Conservation (phyloP, 2,797 vertebrate genomes). For the Neosilurus hyrtlii region DNA sequence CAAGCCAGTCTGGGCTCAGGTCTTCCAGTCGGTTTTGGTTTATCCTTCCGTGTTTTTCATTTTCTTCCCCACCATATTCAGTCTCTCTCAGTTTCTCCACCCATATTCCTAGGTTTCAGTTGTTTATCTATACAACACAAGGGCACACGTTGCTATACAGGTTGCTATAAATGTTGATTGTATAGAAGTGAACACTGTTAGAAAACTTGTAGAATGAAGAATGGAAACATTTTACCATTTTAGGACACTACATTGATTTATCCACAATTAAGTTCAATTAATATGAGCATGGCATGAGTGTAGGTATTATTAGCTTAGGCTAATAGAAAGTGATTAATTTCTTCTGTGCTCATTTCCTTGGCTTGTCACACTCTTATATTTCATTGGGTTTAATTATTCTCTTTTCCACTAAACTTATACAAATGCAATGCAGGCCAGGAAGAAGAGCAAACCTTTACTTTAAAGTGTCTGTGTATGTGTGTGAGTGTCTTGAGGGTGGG, state of each 20-base stretch:
- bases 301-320: constrained; percentile 66
- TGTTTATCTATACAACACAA: constrained; percentile 4
- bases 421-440: constrained; percentile 50
- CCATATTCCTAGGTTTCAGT: neutral
- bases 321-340: constrained; percentile 70
- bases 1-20: constrained; percentile 62
- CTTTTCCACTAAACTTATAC: constrained; percentile 53
- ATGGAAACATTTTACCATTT: constrained; percentile 30
- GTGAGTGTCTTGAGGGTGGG: neutral
- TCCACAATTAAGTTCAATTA: constrained; percentile 60
- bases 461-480: constrained; percentile 5
- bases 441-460: neutral
- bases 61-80: constrained; percentile 17
- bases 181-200: neutral
- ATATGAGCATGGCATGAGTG: constrained; percentile 62
- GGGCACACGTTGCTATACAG: neutral
- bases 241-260: constrained; percentile 45
- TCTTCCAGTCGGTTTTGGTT: constrained; percentile 68
- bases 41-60: constrained; percentile 58
- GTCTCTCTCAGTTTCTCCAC: neutral
- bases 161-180: neutral
- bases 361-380: constrained; percentile 71
- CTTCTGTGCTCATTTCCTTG: constrained; percentile 65
- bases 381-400: constrained; percentile 65
- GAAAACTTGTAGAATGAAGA: constrained; percentile 6